Evolutionary conservation across 2,888 invertebrate species (phyloP).

Genomic region (Euplagia quadripunctaria): DNA sequence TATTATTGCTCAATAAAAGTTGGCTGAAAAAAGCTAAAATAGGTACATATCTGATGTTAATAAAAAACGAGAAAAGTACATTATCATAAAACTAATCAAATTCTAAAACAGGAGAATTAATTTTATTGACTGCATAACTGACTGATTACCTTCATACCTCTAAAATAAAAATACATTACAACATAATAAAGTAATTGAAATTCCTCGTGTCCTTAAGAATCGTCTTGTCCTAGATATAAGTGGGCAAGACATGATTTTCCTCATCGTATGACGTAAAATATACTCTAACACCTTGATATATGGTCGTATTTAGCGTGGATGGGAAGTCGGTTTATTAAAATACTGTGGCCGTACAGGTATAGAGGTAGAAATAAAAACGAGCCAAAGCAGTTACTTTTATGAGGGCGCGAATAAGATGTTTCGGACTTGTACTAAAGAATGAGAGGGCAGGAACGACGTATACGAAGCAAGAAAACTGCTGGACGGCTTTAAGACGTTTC

Average conservation of each 20-base stretch:
- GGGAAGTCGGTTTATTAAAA: conserved; percentile 81
- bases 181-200: conserved; percentile 86
- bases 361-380: conserved; percentile 86
- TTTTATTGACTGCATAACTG: conserved; percentile 53
- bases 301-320: conserved; percentile 56
- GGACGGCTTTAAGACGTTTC: conserved; percentile 7
- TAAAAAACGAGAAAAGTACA: not conserved
- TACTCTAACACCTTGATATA: conserved; percentile 51
- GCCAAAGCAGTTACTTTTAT: conserved; percentile 87
- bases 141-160: conserved; percentile 56
- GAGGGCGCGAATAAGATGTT: conserved; percentile 88
- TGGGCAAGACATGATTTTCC: conserved; percentile 80
- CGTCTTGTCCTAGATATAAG: conserved; percentile 84
- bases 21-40: too few species aligned
- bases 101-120: conserved; percentile 36
- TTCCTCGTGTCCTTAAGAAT: conserved; percentile 83
- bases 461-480: conserved; percentile 46
- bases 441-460: conserved; percentile 63
- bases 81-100: conserved; percentile 21
- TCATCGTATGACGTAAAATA: conserved; percentile 45
- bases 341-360: conserved; percentile 87
- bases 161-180: conserved; percentile 66
- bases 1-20: too few species aligned
- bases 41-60: too few species aligned
- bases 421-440: conserved; percentile 85